Percentiles rank a stretch among this genome's conserved stretches.
Conservation (phyloP, 2,113 vertebrate genomes). For the Phylloscopus trochiloides region DNA sequence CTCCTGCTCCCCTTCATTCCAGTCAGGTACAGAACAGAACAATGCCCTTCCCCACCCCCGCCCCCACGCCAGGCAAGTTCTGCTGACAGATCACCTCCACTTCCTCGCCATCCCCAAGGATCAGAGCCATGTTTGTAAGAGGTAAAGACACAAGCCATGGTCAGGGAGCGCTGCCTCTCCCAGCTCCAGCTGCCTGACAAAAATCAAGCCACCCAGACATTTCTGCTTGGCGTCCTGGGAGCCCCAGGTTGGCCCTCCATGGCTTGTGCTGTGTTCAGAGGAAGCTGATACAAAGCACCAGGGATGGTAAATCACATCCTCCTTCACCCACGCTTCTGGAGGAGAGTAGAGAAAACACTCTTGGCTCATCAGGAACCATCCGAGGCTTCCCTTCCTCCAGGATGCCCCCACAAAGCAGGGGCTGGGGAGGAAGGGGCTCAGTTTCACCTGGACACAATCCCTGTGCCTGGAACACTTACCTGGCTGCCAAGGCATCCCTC, state of each 20-base stretch:
- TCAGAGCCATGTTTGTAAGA: neutral
- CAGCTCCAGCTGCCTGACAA: neutral
- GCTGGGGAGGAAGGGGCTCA: neutral
- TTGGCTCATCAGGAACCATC: neutral
- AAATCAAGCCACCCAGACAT: neutral
- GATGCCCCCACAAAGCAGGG: neutral
- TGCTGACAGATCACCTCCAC: neutral
- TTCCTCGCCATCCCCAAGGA: neutral
- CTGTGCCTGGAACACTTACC: slow-evolving; percentile 28
- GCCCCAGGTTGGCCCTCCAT: neutral
- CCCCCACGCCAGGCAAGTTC: neutral
- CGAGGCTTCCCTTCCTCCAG: neutral
- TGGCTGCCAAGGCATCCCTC: neutral
- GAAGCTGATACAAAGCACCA: neutral
- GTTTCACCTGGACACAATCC: neutral
- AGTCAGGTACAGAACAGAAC: neutral
- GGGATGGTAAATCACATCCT: slow-evolving; percentile 1
- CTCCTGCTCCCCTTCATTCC: neutral
- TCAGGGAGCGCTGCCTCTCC: neutral
- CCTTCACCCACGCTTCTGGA: neutral
- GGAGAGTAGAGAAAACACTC: neutral
- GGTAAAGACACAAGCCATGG: neutral
- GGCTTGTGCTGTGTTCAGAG: neutral
- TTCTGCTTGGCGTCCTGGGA: neutral
- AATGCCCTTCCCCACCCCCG: neutral